These are phyloP conservation scores for Xiphorhynchus erythropygius DNA, from an alignment of 2,797 vertebrate species.

Conservation along the genomic window DNA sequence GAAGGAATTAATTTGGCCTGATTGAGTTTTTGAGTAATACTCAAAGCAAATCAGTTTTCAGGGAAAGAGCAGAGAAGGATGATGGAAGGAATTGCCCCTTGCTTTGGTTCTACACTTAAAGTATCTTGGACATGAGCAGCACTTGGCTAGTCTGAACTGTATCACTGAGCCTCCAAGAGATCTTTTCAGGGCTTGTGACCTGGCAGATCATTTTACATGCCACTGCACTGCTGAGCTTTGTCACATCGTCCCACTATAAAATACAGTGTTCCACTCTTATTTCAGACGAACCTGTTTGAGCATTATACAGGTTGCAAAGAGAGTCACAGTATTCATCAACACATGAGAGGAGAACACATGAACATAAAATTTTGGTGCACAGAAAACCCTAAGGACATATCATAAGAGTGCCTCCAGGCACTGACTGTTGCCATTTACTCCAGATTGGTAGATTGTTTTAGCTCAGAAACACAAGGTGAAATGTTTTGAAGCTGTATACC, in stretches of 20 bases:
- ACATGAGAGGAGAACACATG: neutral
- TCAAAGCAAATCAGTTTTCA: neutral
- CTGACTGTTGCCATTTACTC: neutral
- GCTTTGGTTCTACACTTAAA: neutral
- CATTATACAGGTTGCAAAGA: neutral
- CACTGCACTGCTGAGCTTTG: neutral
- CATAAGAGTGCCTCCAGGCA: neutral
- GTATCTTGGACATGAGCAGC: neutral
- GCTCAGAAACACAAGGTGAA: neutral
- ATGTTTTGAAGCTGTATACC: neutral
- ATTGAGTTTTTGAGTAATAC: neutral
- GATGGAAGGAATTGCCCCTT: neutral
- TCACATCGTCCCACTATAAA: neutral
- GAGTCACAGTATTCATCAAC: neutral
- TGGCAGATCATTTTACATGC: neutral
- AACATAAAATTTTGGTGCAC: neutral
- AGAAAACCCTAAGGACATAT: neutral
- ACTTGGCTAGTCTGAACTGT: neutral
- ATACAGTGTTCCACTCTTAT: accelerated
- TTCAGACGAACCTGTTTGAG: neutral
- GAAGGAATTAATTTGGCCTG: neutral
- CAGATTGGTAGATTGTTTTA: neutral
- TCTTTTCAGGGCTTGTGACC: neutral
- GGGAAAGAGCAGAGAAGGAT: neutral
- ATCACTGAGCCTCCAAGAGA: neutral